Conservation (phyloP, 2,888 invertebrate genomes). For the Lasioglossum lativentre region DNA sequence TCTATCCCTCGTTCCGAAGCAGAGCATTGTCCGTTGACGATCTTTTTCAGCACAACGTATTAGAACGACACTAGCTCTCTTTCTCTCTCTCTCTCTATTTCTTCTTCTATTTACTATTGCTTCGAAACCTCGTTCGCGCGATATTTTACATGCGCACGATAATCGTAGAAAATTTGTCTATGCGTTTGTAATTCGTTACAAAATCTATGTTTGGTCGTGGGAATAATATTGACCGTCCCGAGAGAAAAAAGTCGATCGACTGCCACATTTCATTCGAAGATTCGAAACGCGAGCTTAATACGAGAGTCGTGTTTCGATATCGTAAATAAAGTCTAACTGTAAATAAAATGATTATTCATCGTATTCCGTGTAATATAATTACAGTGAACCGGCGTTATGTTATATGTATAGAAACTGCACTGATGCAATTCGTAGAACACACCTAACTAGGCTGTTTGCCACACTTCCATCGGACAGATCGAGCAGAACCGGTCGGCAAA, state of each 20-base stretch:
- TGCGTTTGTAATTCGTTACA: constrained; percentile 46
- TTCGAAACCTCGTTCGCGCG: constrained; percentile 22
- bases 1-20: constrained; percentile 1
- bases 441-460: constrained; percentile 53
- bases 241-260: constrained; percentile 25
- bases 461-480: constrained; percentile 61
- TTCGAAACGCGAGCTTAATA: constrained; percentile 48
- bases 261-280: constrained; percentile 15
- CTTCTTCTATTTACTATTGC: constrained; percentile 15
- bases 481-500: constrained; percentile 33
- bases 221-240: constrained; percentile 46
- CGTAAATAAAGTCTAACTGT: constrained; percentile 56
- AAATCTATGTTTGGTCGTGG: constrained; percentile 51
- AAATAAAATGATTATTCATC: constrained; percentile 61
- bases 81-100: background rate
- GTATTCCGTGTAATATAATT: constrained; percentile 42
- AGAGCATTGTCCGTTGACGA: constrained; percentile 12
- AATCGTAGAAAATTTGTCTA: constrained; percentile 52
- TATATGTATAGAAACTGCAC: constrained; percentile 40
- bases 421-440: constrained; percentile 56
- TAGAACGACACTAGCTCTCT: constrained; percentile 29
- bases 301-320: constrained; percentile 15
- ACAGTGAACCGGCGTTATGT: constrained; percentile 47
- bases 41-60: constrained; percentile 20
- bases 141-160: constrained; percentile 25